Base-by-base conservation (phyloP, 2,113 vertebrate species). In the Toxostoma redivivum region DNA sequence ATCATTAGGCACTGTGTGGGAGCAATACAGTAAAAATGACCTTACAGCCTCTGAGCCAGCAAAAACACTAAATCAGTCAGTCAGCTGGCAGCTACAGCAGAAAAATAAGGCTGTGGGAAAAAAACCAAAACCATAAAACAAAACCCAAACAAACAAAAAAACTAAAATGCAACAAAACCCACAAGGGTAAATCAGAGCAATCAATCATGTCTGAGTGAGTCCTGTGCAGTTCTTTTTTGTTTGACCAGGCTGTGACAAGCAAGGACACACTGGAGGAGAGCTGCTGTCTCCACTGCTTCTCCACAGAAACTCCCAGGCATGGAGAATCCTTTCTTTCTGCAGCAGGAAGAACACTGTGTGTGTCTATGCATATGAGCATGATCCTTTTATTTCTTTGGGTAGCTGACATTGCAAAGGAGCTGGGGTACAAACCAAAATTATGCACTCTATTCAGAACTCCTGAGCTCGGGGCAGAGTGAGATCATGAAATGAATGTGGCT, bases 321-420 rank as follows among this genome's bases (percentile, higher is more conserved):
- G 15, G 30, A 85, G 61, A 87, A 92, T 47, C 23, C 38, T 48
- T 66, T 40, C 28, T 16, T 56, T 54, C n/a, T 53, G 42, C 40
- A 74, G 30, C 30, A 88, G n/a, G 21, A 88, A 87, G 38, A 31
- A 38, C n/a, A 4, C 15, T 50, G 5, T 33, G 3, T 56, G 31
- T 76, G 14, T 47, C 9, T 25, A 2, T n/a, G 67, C 40, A 35
- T 11, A 16, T 0, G 0, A 33, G 30, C 12, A 21, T 45, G 23
- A 3, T 15, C 35, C 9, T 50, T 82, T 50, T 23, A 1, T 7
- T 65, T 40, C 72, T 91, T 54, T 71, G 5, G 31, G 38, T 57
- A 47, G 33, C 42, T 42, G n/a, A 50, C 24, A 10, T 24, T 30
- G 35, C 30, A 74, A 71, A 77, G 53, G 76, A 53, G 22, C 56